phyloP scores from a whole-genome alignment of 2,888 invertebrate genomes.

The Dilophus febrilis region DNA sequence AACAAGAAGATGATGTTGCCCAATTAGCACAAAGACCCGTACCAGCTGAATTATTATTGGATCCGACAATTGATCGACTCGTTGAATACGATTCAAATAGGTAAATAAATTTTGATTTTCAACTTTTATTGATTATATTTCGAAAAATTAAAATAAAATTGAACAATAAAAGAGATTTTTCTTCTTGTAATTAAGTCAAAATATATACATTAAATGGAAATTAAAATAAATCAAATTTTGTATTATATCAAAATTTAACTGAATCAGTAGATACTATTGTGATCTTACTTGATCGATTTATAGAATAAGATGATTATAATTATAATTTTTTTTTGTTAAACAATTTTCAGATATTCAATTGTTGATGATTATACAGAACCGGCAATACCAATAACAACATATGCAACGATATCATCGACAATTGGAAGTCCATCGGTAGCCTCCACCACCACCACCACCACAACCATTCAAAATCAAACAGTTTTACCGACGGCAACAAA shows the following conservation, averaged over 20 bases:
- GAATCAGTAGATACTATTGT: too few relatives aligned
- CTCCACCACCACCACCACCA: slow-evolving; percentile 17
- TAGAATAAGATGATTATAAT: too few relatives aligned
- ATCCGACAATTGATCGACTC: slow-evolving; percentile 61
- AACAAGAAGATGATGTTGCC: slow-evolving; percentile 71
- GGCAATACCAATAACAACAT: slow-evolving; percentile 21
- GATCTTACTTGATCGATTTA: too few relatives aligned
- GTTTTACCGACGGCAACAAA: slow-evolving; percentile 11
- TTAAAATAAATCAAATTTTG: too few relatives aligned
- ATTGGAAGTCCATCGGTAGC: slow-evolving; percentile 15
- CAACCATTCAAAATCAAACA: slow-evolving; percentile 12
- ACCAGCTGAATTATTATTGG: slow-evolving; percentile 53
- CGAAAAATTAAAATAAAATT: too few relatives aligned
- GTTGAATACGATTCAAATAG: slow-evolving; percentile 63
- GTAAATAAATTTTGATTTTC: slow-evolving; percentile 29
- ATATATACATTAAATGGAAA: too few relatives aligned
- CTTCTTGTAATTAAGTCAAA: too few relatives aligned
- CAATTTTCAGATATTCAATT: slow-evolving; percentile 21
- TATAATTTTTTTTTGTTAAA: not conserved
- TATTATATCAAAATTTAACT: too few relatives aligned
- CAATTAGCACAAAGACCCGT: slow-evolving; percentile 58
- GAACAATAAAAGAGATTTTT: too few relatives aligned
- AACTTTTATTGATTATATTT: not conserved
- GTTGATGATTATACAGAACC: slow-evolving; percentile 25
- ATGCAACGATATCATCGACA: slow-evolving; percentile 19